Base-by-base conservation (phyloP, 2,113 vertebrate genomes). In the Rhodinocichla rosea region DNA sequence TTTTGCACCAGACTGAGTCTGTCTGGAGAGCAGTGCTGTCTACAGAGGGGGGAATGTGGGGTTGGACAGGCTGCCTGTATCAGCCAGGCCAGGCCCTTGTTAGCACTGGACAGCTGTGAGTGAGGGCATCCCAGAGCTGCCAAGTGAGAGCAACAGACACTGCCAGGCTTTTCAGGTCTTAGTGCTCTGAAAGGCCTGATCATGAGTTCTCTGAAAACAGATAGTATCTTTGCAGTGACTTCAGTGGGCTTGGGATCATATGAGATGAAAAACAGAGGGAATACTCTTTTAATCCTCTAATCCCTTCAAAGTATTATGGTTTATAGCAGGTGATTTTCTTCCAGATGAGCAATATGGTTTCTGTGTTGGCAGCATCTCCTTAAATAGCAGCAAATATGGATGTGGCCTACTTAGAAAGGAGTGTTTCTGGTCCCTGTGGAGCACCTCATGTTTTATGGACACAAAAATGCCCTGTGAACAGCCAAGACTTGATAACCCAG, bases 261-360 rank as follows among this genome's bases (percentile, higher is more conserved):
- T 79, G 84, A 94, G 74, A 95, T 80, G 65, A 77, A 92, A 89
- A 92, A 49, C 50, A 71, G 64, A 84, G 62, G 37, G 81, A 76
- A 96, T 87, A 53, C 63, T 90, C 49, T 9, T 90, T 90, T 90
- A 94, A 97, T 95, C 90, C 57, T 88, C 60, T 95, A 87, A 94
- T 95, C 90, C 49, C 65, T 75, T 90, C 82, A 88, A 77, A 88
- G 56, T 78, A 75, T 94, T 92, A 81, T 5, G 15, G 4, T 57
- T 95, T 86, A 78, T 87, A 71, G 60, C 62, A 65, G 45, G n/a
- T 78, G 69, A 45, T 90, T 92, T 95, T 95, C 78, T 91, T 94
- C 69, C 76, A 90, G 44, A 75, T 87, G 62, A 88, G 73, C 85
- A 83, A 37, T 75, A 71, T 71, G 40, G 18, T 96, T 95, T 96